Conservation (phyloP, 2,888 invertebrate species). For the Eristalis arbustorum region DNA sequence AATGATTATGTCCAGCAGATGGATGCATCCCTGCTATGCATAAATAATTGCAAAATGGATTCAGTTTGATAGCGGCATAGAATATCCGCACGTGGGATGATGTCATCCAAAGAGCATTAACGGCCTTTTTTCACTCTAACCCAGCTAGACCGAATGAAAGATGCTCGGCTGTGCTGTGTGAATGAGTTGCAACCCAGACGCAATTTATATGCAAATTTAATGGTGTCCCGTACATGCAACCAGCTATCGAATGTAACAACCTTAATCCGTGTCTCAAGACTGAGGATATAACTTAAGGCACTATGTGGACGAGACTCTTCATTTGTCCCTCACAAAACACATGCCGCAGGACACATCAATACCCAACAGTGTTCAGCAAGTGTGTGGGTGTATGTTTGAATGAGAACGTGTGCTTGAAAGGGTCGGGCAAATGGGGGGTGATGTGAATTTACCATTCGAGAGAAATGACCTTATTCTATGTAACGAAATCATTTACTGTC, state of each 20-base stretch:
- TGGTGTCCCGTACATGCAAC: conserved; percentile 76
- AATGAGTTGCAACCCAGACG: conserved; percentile 74
- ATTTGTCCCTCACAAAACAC: conserved; percentile 39
- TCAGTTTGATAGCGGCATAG: conserved; percentile 12
- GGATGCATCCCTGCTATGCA: conserved; percentile 46
- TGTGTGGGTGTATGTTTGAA: background rate
- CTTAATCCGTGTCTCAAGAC: conserved; percentile 52
- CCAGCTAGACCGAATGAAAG: conserved; percentile 4
- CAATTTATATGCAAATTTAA: conserved; percentile 79
- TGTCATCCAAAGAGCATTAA: conserved; percentile 48
- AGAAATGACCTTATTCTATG: conserved; percentile 62
- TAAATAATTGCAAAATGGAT: conserved; percentile 46
- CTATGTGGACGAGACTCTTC: conserved; percentile 41
- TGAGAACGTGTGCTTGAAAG: background rate
- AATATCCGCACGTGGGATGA: conserved; percentile 6
- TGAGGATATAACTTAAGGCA: conserved; percentile 39
- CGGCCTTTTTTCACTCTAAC: conserved; percentile 11
- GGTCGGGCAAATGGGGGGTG: background rate
- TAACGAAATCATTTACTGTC: conserved; percentile 68
- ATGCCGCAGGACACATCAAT: conserved; percentile 29
- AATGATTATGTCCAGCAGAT: conserved; percentile 44
- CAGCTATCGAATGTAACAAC: conserved; percentile 45
- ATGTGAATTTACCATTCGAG: conserved; percentile 49
- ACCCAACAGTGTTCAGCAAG: background rate
- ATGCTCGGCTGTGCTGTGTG: conserved; percentile 7